Percentiles rank a stretch among this genome's conserved stretches.
Evolutionary conservation across 2,113 vertebrate species (phyloP).

Genomic region (Fukomys damarensis): DNA sequence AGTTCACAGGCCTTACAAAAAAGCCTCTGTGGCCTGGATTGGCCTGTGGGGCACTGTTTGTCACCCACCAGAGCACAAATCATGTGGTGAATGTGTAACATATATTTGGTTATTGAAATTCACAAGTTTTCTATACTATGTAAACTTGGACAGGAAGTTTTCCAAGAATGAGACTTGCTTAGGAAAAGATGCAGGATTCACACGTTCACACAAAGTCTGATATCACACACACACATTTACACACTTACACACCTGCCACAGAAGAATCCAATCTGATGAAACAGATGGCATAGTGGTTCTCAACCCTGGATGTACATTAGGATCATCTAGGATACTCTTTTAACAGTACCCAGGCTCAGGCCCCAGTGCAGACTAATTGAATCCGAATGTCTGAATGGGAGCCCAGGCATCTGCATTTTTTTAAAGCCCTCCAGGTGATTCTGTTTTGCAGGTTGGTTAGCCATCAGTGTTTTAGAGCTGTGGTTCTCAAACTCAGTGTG

Average conservation of each 20-base stretch:
- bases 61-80: neutral
- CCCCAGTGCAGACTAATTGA: neutral
- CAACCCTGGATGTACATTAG: neutral
- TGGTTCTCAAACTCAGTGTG: neutral
- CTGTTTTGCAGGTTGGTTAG: slow-evolving; percentile 34
- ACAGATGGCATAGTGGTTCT: neutral
- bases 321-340: slow-evolving; percentile 33
- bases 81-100: neutral
- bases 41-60: neutral
- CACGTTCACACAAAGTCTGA: neutral
- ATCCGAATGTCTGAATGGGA: slow-evolving; percentile 44
- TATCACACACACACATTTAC: neutral
- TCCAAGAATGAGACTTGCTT: neutral
- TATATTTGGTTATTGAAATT: neutral
- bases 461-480: neutral
- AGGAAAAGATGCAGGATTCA: neutral
- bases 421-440: slow-evolving; percentile 35
- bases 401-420: slow-evolving; percentile 10
- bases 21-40: neutral
- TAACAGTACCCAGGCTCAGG: neutral
- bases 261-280: slow-evolving; percentile 28
- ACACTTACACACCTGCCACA: neutral
- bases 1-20: neutral
- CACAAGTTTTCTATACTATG: neutral
- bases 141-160: neutral